Evolutionary conservation across 2,113 vertebrate species (phyloP), one percentile per base, ranked within the genome.

Genomic region (Gallinago media): DNA sequence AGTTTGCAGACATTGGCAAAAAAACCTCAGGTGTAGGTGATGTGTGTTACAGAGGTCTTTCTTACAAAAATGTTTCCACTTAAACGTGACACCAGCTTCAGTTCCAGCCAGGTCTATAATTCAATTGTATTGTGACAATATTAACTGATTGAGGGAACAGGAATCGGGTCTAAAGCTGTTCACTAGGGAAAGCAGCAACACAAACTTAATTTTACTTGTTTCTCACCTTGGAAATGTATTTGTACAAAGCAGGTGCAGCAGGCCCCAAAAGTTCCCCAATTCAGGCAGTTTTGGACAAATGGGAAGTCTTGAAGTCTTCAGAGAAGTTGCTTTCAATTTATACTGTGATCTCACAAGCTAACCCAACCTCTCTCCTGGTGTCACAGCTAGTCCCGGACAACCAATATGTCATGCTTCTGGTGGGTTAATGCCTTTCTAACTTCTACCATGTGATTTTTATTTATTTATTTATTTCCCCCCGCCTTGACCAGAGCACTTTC

Each of bases 391-490:
- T 54, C 16, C 55, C 22, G 16, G 12, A 44, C 34, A 67, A 9
- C 4, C 5, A 19, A 6, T 13, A 23, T 2, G 1, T 70, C 26
- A 7, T 0, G 0, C 25, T 75, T 25, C 21, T 59, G 19, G 19
- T 54, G 14, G 27, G 47, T 65, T 63, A 42, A 58, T 42, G 19
- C 32, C 12, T 73, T 84, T 70, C 16, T 42, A n/a, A 22, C 4
- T 59, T 85, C 8, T 6, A 8, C 11, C 1, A 0, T 29, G 20
- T 16, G 36, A 4, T 6, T 27, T 46, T 65, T 61, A 36, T 46
- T 46, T 46, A 19, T 46, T 38, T 38, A 38, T 38, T 36, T 36
- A 36, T 46, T 21, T 38, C 15, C 11, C 23, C 12, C 9, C 25
- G 4, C 18, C 9, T 40, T n/a, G 25, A 59, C 11, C 0, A 1